A percentile compares a stretch with the other conserved stretches of the same genome.
Conservation (phyloP, 1,140 invertebrate genomes). For the Ceratina japonica region DNA sequence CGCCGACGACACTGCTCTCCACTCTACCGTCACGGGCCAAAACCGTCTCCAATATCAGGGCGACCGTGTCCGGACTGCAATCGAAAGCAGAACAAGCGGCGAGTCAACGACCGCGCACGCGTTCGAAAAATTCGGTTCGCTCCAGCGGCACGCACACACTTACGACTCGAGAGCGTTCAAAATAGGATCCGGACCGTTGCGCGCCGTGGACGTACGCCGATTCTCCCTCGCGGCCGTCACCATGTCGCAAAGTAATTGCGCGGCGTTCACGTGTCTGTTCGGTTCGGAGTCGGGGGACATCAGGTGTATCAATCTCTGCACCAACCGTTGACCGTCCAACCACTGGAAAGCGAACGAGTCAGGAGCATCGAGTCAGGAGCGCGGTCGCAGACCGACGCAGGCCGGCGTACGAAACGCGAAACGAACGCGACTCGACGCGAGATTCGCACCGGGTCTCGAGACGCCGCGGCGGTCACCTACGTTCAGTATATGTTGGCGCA, state of each 20-base stretch:
- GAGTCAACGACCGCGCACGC: too few relatives aligned
- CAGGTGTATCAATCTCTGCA: slow-evolving; percentile 90
- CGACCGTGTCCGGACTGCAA: slow-evolving; percentile 83
- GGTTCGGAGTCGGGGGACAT: slow-evolving; percentile 87
- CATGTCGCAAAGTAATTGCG: slow-evolving; percentile 91
- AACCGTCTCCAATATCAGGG: slow-evolving; percentile 86
- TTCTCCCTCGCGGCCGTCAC: slow-evolving; percentile 85
- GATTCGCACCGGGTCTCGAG: too few relatives aligned
- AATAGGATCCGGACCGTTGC: slow-evolving; percentile 83
- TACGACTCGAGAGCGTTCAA: slow-evolving; percentile 87
- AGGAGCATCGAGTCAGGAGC: not conserved
- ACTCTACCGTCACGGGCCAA: slow-evolving; percentile 82
- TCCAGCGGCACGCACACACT: too few relatives aligned
- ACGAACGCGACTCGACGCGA: too few relatives aligned
- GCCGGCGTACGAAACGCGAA: too few relatives aligned
- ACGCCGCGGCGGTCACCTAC: slow-evolving; percentile 79
- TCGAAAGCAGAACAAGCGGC: slow-evolving; percentile 63
- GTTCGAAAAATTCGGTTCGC: too few relatives aligned
- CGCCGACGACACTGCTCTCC: slow-evolving; percentile 89
- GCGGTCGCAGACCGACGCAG: too few relatives aligned
- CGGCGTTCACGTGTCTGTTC: slow-evolving; percentile 89
- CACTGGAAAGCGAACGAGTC: slow-evolving; percentile 83
- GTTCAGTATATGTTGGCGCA: slow-evolving; percentile 89
- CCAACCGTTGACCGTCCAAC: slow-evolving; percentile 92
- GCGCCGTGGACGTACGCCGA: slow-evolving; percentile 81